phyloP scores from a whole-genome alignment of 2,113 vertebrate species.

The Tenrec ecaudatus region DNA sequence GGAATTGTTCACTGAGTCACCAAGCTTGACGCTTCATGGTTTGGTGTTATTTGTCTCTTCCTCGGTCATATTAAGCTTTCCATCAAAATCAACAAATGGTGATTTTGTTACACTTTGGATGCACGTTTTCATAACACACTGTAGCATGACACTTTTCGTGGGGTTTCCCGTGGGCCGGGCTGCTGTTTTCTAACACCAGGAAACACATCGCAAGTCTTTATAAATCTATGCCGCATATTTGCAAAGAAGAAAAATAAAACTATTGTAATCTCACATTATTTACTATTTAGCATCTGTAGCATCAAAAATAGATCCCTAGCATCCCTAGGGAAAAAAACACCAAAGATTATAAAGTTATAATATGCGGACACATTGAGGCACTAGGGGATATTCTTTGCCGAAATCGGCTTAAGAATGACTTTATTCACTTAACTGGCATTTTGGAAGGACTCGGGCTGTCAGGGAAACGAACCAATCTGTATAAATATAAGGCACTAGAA shows the following conservation, averaged over 20 bases:
- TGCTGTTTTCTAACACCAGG: constrained; percentile 32
- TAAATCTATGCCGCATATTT: constrained; percentile 44
- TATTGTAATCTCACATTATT: constrained; percentile 19
- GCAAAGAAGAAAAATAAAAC: constrained; percentile 48
- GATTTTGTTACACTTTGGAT: not conserved
- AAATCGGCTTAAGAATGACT: constrained; percentile 35
- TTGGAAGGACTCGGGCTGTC: constrained; percentile 73
- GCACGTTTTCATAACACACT: not conserved
- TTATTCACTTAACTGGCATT: constrained; percentile 61
- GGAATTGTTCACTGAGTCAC: constrained; percentile 25
- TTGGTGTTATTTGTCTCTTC: not conserved
- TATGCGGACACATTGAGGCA: not conserved
- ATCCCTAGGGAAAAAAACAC: constrained; percentile 19
- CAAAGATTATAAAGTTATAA: constrained; percentile 18
- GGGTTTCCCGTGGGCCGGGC: not conserved
- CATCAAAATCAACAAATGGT: not conserved
- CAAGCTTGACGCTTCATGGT: not conserved
- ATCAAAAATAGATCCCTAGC: constrained; percentile 60
- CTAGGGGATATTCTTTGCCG: constrained; percentile 39
- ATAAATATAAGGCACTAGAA: constrained; percentile 77
- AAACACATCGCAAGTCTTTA: constrained; percentile 32
- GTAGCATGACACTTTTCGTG: constrained; percentile 31
- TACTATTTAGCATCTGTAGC: constrained; percentile 20
- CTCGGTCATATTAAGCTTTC: not conserved
- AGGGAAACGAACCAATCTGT: constrained; percentile 77